phyloP scores from a whole-genome alignment of 35 echinoderm and acorn worm genomes.

The Diadema setosum region DNA sequence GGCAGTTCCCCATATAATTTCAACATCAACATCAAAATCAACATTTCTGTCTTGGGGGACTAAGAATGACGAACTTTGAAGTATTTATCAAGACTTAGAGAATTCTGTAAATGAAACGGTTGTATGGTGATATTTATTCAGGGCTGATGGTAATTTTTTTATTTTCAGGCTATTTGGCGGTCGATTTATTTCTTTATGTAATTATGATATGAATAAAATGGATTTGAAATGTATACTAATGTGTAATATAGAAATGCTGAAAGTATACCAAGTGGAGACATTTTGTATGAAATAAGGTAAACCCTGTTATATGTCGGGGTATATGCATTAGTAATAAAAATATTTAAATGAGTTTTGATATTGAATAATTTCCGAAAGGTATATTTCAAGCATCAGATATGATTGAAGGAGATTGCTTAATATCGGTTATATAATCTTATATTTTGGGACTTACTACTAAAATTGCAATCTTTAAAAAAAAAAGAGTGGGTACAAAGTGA shows the following conservation, averaged over 20 bases:
- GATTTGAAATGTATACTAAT: neutral
- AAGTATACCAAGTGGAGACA: too few species aligned
- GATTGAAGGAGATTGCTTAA: neutral
- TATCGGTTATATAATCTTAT: neutral
- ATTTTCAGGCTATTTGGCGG: neutral
- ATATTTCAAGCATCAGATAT: neutral
- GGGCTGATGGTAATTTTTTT: neutral
- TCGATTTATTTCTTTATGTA: neutral
- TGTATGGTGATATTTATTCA: neutral
- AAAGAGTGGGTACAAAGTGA: too few species aligned
- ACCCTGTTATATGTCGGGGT: neutral
- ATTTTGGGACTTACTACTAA: neutral
- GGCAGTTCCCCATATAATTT: neutral
- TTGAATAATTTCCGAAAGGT: neutral
- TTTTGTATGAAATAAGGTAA: neutral
- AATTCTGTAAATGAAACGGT: neutral
- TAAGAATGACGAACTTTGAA: neutral
- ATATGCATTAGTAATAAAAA: neutral
- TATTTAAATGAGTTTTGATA: too few species aligned
- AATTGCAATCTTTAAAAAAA: too few species aligned
- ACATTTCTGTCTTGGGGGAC: neutral
- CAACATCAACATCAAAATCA: neutral
- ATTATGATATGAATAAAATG: neutral
- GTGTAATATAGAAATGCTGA: too few species aligned
- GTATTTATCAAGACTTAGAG: neutral